Evolutionary conservation across 2,113 vertebrate genomes (phyloP), one percentile per base, ranked within the genome.

Genomic region (Hucho hucho): DNA sequence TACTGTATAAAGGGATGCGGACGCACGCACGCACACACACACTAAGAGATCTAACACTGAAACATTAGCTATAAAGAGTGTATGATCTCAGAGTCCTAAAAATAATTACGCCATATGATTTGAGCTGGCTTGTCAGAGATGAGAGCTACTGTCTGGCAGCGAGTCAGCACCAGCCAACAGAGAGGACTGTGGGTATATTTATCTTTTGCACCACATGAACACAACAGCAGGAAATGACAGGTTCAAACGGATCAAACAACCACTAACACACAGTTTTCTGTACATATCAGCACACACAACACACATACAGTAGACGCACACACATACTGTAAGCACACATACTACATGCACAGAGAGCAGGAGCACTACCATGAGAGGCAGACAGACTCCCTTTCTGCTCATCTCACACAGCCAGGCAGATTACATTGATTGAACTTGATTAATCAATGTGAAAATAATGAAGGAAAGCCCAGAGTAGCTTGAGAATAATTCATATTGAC

Each of bases 131-230:
- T 61, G 7, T 61, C 20, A 22, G 58, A 22, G 58, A 18, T 53
- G 58, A 22, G n/a, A 9, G 58, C 58, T 61, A 3, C 53, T 56
- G 58, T 61, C 58, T 61, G 58, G n/a, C 13, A 20, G 53, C 3
- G 2, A 11, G 37, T 43, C 37, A 43, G 9, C 37, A 20, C 29
- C 46, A 82, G 75, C 61, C 64, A 66, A 71, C 37, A 71, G 69
- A 59, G 70, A 78, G 68, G 63, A 75, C 61, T 25, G 73, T 75
- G 78, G 72, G 67, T 81, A 74, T 80, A 85, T 82, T 83, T 79
- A 78, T 81, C 76, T 14, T 53, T 53, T 18, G 73, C 81, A 76
- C 61, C 46, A 59, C 64, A 71, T 75, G 76, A 74, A 76, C 12
- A 32, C 69, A 78, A 53, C 75, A 79, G 79, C 77, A 85, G 79